These are phyloP conservation scores for Bradypodion pumilum DNA, from an alignment of 2,797 vertebrate genomes.

Conservation along the genomic window DNA sequence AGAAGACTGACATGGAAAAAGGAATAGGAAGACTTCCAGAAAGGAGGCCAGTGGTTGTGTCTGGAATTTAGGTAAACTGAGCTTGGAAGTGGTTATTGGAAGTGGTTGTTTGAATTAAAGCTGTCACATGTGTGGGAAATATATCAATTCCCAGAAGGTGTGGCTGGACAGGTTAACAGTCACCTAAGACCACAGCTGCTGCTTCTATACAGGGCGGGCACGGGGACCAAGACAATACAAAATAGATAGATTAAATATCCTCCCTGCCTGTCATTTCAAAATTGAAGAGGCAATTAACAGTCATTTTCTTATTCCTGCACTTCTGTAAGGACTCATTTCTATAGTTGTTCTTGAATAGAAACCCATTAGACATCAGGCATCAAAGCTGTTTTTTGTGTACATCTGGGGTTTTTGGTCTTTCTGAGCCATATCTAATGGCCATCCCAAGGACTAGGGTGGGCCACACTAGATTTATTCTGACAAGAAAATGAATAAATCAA, in stretches of 20 bases:
- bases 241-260: constrained; percentile 28
- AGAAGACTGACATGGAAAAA: constrained; percentile 27
- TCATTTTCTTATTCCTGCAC: constrained; percentile 69
- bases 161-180: constrained; percentile 17
- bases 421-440: constrained; percentile 43
- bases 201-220: background rate
- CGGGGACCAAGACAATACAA: constrained; percentile 26
- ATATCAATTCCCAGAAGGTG: constrained; percentile 16
- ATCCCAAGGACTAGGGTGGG: constrained; percentile 23
- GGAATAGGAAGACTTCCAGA: constrained; percentile 9
- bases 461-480: background rate
- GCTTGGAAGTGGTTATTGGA: constrained; percentile 21
- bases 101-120: constrained; percentile 37
- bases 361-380: constrained; percentile 47
- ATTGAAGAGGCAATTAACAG: constrained; percentile 64
- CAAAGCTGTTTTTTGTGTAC: constrained; percentile 44
- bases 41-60: constrained; percentile 35
- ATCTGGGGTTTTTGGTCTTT: constrained; percentile 47
- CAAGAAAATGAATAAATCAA: constrained; percentile 5
- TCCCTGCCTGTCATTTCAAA: constrained; percentile 50
- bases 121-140: constrained; percentile 10
- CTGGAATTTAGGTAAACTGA: constrained; percentile 19
- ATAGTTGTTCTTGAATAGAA: constrained; percentile 54
- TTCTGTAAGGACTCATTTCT: constrained; percentile 64
- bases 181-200: background rate